These are phyloP conservation scores for Pristionchus japonicus DNA, from an alignment of 2,888 invertebrate species.

Conservation along the genomic window DNA sequence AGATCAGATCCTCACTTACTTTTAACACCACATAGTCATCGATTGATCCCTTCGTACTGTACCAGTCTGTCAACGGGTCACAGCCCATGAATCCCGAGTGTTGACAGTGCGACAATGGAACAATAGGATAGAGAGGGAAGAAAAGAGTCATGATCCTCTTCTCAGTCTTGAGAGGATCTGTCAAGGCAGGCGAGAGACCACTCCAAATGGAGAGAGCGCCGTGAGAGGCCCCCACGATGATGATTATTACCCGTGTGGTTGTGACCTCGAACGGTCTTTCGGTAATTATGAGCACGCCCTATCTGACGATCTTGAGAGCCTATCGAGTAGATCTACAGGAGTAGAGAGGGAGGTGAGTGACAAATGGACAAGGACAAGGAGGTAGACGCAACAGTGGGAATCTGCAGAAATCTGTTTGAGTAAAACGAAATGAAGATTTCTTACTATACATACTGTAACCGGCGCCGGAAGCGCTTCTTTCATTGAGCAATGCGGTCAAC, in stretches of 20 bases:
- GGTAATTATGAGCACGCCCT: conserved; percentile 18
- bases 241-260: not conserved
- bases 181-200: not conserved
- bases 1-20: no score
- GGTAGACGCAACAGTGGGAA: not conserved
- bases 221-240: not conserved
- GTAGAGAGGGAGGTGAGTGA: not conserved
- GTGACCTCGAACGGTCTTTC: conserved; percentile 12
- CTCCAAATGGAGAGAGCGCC: not conserved
- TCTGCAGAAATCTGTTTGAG: not conserved
- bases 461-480: not conserved
- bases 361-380: conserved; percentile 9
- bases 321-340: conserved; percentile 32
- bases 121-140: not conserved
- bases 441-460: not conserved
- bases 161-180: not conserved
- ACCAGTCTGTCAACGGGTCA: not conserved
- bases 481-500: not conserved
- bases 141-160: conserved; percentile 7
- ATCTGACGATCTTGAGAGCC: not conserved
- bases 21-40: no score
- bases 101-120: conserved; percentile 35
- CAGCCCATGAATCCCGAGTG: conserved; percentile 13
- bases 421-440: not conserved
- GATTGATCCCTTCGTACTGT: not conserved